Evolutionary conservation across 35 echinoderm and acorn worm genomes (phyloP), one percentile per base, ranked within the genome.

Genomic region (Acanthaster planci): DNA sequence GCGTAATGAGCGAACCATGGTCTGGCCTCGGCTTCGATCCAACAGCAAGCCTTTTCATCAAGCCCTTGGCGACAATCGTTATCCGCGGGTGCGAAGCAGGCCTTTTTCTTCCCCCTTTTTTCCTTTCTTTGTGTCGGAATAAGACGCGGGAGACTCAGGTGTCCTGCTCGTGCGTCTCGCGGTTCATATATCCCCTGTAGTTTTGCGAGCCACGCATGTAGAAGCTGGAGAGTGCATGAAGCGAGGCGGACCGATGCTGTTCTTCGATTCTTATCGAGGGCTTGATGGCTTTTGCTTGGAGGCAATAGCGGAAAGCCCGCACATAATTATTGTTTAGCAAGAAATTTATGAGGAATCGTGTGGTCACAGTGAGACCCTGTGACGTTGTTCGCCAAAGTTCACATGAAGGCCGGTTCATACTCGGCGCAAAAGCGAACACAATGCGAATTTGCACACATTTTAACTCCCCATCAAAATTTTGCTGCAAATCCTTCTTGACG

Each of bases 21-120:
- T 72, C 64, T 72, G 64, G 23, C 26, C 42, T n/a, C 64, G 34
- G 64, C 64, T 72, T 72, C 64, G 64, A 72, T 72, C 64, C 64
- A 72, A 72, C 10, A 31, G 64, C 64, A 72, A 72, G 64, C 64
- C 64, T 26, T 72, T 72, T 72, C 64, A 72, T 34, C 10, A 72
- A 72, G 26, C 64, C 64, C 15, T 19, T 27, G 64, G 64, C 64
- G 30, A 2, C 64, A 72, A 72, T 72, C 64, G 64, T 72, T 72
- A 72, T 72, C 34, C 64, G 30, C 64, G 22, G 29, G 64, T 72
- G 64, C 23, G 64, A 72, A 10, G 64, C 26, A 72, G 23, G 23
- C 34, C 64, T 72, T 7, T 26, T 72, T 0, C 2, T 72, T 72
- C 34, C 64, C 30, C 7, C 64, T 72, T 0, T 30, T 72, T 72